These are phyloP conservation scores for Drosophila sturtevanti DNA, from an alignment of 1,140 invertebrate species.

Conservation along the genomic window DNA sequence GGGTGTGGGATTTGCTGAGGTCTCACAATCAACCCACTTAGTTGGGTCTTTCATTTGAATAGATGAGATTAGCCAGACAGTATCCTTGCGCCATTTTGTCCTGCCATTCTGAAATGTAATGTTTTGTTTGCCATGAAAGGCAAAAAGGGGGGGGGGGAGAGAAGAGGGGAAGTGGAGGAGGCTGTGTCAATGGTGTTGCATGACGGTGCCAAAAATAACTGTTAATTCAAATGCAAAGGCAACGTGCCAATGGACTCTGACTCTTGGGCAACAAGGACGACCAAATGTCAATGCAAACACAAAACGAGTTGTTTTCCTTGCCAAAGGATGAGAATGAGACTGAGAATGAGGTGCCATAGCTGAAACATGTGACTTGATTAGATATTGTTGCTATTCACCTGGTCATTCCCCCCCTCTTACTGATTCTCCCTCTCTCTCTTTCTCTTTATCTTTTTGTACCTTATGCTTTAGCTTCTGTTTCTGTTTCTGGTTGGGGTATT, in stretches of 20 bases:
- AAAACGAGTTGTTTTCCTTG: constrained; percentile 19
- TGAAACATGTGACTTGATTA: constrained; percentile 65
- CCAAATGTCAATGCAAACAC: constrained; percentile 75
- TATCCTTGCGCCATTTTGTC: constrained; percentile 15
- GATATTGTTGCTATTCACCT: constrained; percentile 62
- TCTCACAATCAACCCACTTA: constrained; percentile 4
- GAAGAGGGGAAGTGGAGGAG: not conserved
- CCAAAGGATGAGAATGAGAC: constrained; percentile 1
- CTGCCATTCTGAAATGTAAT: constrained; percentile 17
- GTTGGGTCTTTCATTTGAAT: constrained; percentile 58
- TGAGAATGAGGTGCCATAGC: constrained; percentile 2
- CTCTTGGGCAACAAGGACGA: constrained; percentile 9
- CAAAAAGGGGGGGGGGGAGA: not conserved
- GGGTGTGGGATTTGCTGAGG: too few species aligned
- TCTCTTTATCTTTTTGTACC: not conserved
- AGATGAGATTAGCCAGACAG: constrained; percentile 59
- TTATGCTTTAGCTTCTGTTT: constrained; percentile 18
- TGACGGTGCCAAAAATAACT: constrained; percentile 74
- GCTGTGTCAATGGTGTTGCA: not conserved
- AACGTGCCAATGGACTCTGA: constrained; percentile 70
- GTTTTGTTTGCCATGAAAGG: constrained; percentile 32
- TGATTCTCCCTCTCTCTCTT: not conserved
- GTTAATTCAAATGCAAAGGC: constrained; percentile 76
- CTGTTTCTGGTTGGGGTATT: constrained; percentile 4
- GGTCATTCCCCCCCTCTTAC: not conserved